A percentile compares a stretch with the other conserved stretches of the same genome.
These are phyloP conservation scores for Euthynnus affinis DNA, from an alignment of 2,797 vertebrate genomes.

Conservation along the genomic window DNA sequence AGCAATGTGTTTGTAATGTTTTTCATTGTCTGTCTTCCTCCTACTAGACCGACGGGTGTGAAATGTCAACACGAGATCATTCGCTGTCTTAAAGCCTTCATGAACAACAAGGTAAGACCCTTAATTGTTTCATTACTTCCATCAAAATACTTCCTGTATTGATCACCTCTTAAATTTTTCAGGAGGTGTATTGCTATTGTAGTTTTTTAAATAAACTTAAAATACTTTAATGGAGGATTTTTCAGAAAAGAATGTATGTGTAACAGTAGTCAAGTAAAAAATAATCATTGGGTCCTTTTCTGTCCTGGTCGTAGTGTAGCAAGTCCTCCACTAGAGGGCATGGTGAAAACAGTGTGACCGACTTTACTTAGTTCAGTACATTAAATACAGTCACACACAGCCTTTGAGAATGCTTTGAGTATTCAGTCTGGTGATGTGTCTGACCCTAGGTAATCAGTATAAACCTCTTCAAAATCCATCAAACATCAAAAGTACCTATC, in stretches of 20 bases:
- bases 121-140: not conserved
- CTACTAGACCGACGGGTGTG: constrained; percentile 71
- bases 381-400: not conserved
- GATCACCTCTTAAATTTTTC: not conserved
- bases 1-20: constrained; percentile 9
- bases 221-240: not conserved
- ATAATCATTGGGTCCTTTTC: not conserved
- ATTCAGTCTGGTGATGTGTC: not conserved
- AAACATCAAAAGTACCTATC: not conserved
- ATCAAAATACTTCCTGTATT: not conserved
- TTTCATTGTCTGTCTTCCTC: constrained; percentile 3
- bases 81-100: constrained; percentile 95
- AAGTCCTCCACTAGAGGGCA: constrained; percentile 50
- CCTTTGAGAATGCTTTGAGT: not conserved
- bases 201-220: not conserved
- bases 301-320: constrained; percentile 18
- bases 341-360: not conserved
- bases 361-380: not conserved
- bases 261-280: not conserved
- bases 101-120: constrained; percentile 93
- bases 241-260: not conserved
- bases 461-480: not conserved
- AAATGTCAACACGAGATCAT: constrained; percentile 95
- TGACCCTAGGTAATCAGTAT: not conserved
- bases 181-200: too few relatives aligned